Evolutionary conservation across 37 sponge, comb jelly and placozoan species (phyloP).

Genomic region (Amphimedon queenslandica): DNA sequence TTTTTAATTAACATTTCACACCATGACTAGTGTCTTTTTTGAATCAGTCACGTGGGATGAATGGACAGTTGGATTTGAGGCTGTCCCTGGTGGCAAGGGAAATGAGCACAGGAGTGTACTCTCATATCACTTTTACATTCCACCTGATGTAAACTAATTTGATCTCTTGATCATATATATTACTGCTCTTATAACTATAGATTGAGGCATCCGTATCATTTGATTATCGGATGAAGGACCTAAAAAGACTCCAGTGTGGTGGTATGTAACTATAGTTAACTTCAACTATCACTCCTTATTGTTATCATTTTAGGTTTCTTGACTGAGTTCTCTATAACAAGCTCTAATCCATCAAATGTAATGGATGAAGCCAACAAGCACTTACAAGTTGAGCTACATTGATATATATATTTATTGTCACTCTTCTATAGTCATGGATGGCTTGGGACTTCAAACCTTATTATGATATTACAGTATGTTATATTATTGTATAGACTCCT

Average conservation of each 20-base stretch:
- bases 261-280: constrained; percentile 14
- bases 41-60: constrained; percentile 83
- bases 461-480: constrained; percentile 68
- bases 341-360: constrained; percentile 1
- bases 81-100: constrained; percentile 71
- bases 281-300: neutral
- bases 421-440: constrained; percentile 63
- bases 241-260: constrained; percentile 62
- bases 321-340: constrained; percentile 42
- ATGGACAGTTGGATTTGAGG: constrained; percentile 69
- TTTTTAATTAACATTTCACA: neutral
- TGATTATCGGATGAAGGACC: constrained; percentile 34
- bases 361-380: constrained; percentile 61
- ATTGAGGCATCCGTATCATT: constrained; percentile 34
- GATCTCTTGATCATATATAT: neutral
- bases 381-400: constrained; percentile 21
- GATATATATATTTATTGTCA: neutral
- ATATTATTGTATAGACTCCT: too few relatives aligned
- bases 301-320: constrained; percentile 35
- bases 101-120: constrained; percentile 83
- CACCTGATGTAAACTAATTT: constrained; percentile 51
- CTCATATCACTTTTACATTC: constrained; percentile 82
- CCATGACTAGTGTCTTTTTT: constrained; percentile 62
- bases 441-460: constrained; percentile 90
- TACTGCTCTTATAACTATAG: constrained; percentile 12